Conservation (phyloP, 2,797 vertebrate genomes). For the Sebastes jordani region DNA sequence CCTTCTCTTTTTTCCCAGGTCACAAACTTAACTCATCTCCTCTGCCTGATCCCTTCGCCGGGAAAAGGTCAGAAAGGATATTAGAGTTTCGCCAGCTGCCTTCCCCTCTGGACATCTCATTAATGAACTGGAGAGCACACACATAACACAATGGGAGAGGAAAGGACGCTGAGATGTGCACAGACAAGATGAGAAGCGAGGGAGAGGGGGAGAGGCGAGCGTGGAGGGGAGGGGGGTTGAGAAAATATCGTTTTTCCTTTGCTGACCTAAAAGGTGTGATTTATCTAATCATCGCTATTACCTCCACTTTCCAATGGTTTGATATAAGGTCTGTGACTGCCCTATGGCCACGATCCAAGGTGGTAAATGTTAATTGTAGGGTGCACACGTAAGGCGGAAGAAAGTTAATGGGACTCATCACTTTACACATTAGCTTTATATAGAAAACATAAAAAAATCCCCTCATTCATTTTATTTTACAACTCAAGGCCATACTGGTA, state of each 20-base stretch:
- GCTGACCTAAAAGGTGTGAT: slow-evolving; percentile 41
- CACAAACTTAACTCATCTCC: slow-evolving; percentile 30
- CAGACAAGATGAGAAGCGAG: slow-evolving; percentile 48
- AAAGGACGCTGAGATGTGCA: slow-evolving; percentile 32
- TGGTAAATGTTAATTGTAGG: slow-evolving; percentile 57
- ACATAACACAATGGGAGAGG: slow-evolving; percentile 61
- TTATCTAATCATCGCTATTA: slow-evolving; percentile 33
- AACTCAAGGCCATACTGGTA: slow-evolving; percentile 42
- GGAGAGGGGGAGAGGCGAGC: slow-evolving; percentile 8
- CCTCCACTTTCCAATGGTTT: slow-evolving; percentile 39
- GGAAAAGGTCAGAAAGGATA: slow-evolving; percentile 77
- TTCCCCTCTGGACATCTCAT: slow-evolving; percentile 70
- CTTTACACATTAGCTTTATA: slow-evolving; percentile 47
- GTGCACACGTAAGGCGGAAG: slow-evolving; percentile 13
- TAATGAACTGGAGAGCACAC: slow-evolving; percentile 67
- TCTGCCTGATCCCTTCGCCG: slow-evolving; percentile 18
- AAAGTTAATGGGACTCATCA: slow-evolving; percentile 49
- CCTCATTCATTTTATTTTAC: slow-evolving; percentile 40
- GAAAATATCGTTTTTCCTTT: slow-evolving; percentile 25
- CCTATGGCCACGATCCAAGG: slow-evolving; percentile 30
- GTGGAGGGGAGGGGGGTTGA: background rate
- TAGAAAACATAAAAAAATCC: slow-evolving; percentile 22
- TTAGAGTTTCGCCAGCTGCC: slow-evolving; percentile 75
- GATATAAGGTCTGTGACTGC: slow-evolving; percentile 28
- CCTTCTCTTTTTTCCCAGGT: background rate